These are phyloP conservation scores for Enteromius thamalakanensis DNA, from an alignment of 2,797 vertebrate species.

Conservation along the genomic window DNA sequence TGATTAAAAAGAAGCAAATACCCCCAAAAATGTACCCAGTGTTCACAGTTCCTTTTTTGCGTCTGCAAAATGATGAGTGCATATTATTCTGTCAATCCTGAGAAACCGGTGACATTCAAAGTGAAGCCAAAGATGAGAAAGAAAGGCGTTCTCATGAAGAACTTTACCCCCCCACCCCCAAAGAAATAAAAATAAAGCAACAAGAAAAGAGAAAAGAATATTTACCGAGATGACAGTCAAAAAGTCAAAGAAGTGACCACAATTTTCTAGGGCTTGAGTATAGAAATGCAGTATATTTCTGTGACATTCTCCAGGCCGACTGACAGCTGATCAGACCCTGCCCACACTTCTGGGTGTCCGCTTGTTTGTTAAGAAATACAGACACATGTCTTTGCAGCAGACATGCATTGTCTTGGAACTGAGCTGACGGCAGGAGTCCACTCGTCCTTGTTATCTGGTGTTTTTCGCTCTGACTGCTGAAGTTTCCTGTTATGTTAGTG, in stretches of 20 bases:
- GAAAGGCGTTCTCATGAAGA: slow-evolving; percentile 56
- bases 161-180: slow-evolving; percentile 33
- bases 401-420: slow-evolving; percentile 39
- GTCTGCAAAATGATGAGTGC: slow-evolving; percentile 89
- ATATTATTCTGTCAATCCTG: slow-evolving; percentile 97
- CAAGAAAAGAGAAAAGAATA: slow-evolving; percentile 31
- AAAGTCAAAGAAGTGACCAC: slow-evolving; percentile 51
- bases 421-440: slow-evolving; percentile 51
- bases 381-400: slow-evolving; percentile 43
- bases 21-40: slow-evolving; percentile 81
- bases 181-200: slow-evolving; percentile 50
- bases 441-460: slow-evolving; percentile 52
- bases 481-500: slow-evolving; percentile 46
- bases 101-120: slow-evolving; percentile 85
- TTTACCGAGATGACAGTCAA: slow-evolving; percentile 46
- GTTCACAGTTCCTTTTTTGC: slow-evolving; percentile 86
- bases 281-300: slow-evolving; percentile 24
- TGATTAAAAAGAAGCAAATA: slow-evolving; percentile 93
- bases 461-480: slow-evolving; percentile 38
- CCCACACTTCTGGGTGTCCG: slow-evolving; percentile 43
- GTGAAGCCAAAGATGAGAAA: slow-evolving; percentile 69
- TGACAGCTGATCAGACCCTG: slow-evolving; percentile 46
- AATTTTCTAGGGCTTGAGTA: slow-evolving; percentile 2
- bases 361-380: slow-evolving; percentile 47
- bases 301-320: slow-evolving; percentile 22